Percentiles rank a stretch among this genome's conserved stretches.
Conservation (phyloP, 2,888 invertebrate genomes). For the Ceramica pisi region DNA sequence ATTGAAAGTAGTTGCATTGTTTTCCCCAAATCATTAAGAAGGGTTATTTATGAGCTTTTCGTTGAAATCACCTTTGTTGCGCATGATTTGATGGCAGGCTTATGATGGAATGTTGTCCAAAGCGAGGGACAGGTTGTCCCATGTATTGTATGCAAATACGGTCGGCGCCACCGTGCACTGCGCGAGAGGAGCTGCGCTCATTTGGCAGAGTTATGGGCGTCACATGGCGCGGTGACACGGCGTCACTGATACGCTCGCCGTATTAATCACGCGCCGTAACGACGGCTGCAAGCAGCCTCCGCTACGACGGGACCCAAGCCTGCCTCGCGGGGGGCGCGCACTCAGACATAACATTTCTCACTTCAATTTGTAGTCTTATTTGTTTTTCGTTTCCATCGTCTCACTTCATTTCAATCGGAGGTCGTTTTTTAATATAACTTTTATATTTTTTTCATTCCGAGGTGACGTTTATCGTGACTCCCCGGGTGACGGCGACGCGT, state of each 20-base stretch:
- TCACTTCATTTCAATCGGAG: slow-evolving; percentile 86
- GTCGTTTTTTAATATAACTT: slow-evolving; percentile 83
- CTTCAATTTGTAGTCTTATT: slow-evolving; percentile 87
- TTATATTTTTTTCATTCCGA: slow-evolving; percentile 88
- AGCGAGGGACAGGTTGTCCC: slow-evolving; percentile 68
- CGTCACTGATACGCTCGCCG: slow-evolving; percentile 79
- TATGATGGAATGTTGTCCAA: slow-evolving; percentile 76
- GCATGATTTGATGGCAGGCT: slow-evolving; percentile 41
- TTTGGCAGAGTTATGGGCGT: slow-evolving; percentile 83
- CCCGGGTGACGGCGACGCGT: slow-evolving; percentile 83
- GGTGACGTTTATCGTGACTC: slow-evolving; percentile 89
- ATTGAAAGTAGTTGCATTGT: slow-evolving; percentile 51
- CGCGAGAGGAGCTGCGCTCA: slow-evolving; percentile 76
- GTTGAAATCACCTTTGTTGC: slow-evolving; percentile 26
- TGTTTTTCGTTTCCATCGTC: slow-evolving; percentile 84
- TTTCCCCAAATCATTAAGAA: slow-evolving; percentile 19
- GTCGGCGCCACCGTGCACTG: slow-evolving; percentile 75
- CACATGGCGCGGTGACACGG: slow-evolving; percentile 75
- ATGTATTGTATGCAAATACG: slow-evolving; percentile 87
- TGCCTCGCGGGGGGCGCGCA: slow-evolving; percentile 83
- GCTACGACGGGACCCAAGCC: slow-evolving; percentile 69
- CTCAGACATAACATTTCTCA: slow-evolving; percentile 88
- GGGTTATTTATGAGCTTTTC: slow-evolving; percentile 37
- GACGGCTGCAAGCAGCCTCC: slow-evolving; percentile 72
- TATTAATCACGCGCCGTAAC: slow-evolving; percentile 85